Evolutionary conservation across 2,888 invertebrate genomes (phyloP).

Genomic region (Vesta saturnalis): DNA sequence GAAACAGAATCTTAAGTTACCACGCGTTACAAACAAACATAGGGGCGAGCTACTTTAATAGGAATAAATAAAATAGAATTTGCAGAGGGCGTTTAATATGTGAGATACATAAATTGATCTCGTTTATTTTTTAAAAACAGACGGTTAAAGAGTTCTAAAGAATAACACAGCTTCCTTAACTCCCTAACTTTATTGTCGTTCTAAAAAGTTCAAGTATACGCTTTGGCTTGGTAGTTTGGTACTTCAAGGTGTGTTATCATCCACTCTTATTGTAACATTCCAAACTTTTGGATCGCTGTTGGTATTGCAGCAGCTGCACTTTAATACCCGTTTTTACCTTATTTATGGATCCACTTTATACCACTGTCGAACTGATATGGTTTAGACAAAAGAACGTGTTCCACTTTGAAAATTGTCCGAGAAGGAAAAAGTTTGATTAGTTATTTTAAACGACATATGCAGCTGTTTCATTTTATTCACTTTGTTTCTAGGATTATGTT

Average conservation of each 20-base stretch:
- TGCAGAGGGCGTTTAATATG: constrained; percentile 18
- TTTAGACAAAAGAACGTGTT: constrained; percentile 28
- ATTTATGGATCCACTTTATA: constrained; percentile 33
- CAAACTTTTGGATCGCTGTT: constrained; percentile 32
- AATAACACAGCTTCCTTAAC: constrained; percentile 20
- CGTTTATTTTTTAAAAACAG: constrained; percentile 7
- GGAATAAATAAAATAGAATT: constrained; percentile 9
- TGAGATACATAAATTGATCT: background rate
- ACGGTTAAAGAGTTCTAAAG: background rate
- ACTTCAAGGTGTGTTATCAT: constrained; percentile 37
- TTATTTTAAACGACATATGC: constrained; percentile 26
- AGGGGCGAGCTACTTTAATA: constrained; percentile 18
- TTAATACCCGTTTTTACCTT: constrained; percentile 45
- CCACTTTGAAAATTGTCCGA: constrained; percentile 25
- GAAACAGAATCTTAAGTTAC: constrained; percentile 25
- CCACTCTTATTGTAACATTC: constrained; percentile 28
- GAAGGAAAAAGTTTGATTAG: constrained; percentile 31
- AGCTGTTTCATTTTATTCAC: constrained; percentile 27
- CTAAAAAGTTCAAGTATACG: constrained; percentile 33
- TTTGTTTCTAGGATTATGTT: constrained; percentile 19
- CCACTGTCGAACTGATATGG: constrained; percentile 17
- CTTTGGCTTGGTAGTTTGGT: constrained; percentile 28
- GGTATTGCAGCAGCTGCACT: constrained; percentile 43
- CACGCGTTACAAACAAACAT: constrained; percentile 17
- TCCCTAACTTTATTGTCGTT: constrained; percentile 34